Conservation (phyloP, 2,888 invertebrate genomes). For the Hyalella azteca region DNA sequence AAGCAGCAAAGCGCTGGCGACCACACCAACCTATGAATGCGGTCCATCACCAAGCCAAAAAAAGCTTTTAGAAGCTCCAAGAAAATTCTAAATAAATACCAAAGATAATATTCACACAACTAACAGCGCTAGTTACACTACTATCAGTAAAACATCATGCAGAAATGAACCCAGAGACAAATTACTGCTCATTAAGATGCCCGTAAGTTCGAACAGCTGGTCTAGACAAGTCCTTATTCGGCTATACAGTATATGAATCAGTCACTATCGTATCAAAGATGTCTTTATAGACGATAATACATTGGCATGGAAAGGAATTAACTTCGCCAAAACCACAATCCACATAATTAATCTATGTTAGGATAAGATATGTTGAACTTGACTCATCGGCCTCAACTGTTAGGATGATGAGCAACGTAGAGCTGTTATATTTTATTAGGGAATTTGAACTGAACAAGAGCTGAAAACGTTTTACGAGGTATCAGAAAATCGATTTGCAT, state of each 20-base stretch:
- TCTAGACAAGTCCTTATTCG: background rate
- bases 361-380: conserved; percentile 22
- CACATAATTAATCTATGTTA: conserved; percentile 12
- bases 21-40: conserved; percentile 13
- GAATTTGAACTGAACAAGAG: no score
- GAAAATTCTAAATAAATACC: conserved; percentile 21
- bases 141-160: conserved; percentile 28
- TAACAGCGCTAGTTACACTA: conserved; percentile 28
- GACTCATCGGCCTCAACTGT: background rate
- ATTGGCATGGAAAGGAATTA: background rate
- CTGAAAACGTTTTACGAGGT: no score
- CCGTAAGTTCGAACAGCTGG: background rate
- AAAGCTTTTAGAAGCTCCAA: background rate
- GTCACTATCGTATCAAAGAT: conserved; percentile 3
- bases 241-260: background rate
- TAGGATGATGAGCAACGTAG: conserved; percentile 16
- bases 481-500: no score
- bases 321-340: conserved; percentile 12
- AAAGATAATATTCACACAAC: conserved; percentile 30
- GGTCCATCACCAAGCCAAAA: background rate
- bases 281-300: background rate
- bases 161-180: background rate
- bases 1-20: conserved; percentile 6
- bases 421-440: no score
- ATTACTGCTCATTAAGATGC: background rate